Percentiles rank a stretch among this genome's conserved stretches.
Evolutionary conservation across 1,140 invertebrate species (phyloP).

Genomic region (Anthonomus grandis): DNA sequence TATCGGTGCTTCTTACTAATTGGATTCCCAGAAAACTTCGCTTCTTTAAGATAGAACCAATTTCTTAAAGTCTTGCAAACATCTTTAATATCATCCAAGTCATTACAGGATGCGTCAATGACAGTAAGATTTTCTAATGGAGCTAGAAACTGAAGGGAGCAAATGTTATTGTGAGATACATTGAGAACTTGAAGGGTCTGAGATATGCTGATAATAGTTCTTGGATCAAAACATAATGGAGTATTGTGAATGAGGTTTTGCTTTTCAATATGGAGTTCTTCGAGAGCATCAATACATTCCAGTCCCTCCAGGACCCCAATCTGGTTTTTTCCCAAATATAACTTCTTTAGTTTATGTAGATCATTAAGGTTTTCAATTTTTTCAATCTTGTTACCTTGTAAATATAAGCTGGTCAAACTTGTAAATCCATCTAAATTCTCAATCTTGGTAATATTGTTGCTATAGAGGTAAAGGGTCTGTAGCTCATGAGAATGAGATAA

Average conservation of each 20-base stretch:
- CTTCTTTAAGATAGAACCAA: conserved; percentile 53
- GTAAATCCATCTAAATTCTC: conserved; percentile 56
- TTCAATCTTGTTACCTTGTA: conserved; percentile 64
- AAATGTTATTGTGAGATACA: conserved; percentile 53
- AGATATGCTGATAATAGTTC: conserved; percentile 56
- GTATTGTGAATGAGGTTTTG: conserved; percentile 57
- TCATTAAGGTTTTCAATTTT: conserved; percentile 61
- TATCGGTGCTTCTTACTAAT: conserved; percentile 59
- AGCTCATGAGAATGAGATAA: conserved; percentile 52
- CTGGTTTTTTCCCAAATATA: conserved; percentile 65
- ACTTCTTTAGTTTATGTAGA: conserved; percentile 58
- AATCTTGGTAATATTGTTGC: conserved; percentile 59
- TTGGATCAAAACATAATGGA: conserved; percentile 65
- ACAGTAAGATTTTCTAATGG: conserved; percentile 48
- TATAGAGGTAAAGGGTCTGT: conserved; percentile 62
- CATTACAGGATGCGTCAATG: conserved; percentile 53
- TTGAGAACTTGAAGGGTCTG: conserved; percentile 51
- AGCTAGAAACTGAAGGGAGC: conserved; percentile 46
- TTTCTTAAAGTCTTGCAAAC: conserved; percentile 53
- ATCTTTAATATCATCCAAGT: conserved; percentile 50
- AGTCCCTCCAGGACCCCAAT: conserved; percentile 68
- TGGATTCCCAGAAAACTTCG: conserved; percentile 59
- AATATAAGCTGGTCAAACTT: conserved; percentile 63
- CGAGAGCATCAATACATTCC: conserved; percentile 56
- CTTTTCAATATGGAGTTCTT: conserved; percentile 65